Conservation (phyloP, 2,797 vertebrate species). For the Sebastes baramenuke region DNA sequence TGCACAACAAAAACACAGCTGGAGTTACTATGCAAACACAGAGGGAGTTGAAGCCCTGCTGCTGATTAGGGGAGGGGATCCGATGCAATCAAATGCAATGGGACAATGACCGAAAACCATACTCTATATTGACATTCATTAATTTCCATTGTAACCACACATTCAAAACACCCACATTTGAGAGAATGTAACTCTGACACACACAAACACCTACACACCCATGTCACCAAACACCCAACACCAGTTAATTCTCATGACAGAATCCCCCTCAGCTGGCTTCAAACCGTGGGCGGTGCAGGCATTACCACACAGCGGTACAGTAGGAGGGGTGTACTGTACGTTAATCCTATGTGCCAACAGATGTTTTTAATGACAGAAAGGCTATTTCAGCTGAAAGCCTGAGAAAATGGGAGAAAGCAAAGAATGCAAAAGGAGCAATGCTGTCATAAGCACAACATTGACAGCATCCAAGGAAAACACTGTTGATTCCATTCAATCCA, state of each 20-base stretch:
- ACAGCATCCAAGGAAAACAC: constrained; percentile 40
- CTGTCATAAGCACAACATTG: constrained; percentile 36
- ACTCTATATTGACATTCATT: constrained; percentile 2
- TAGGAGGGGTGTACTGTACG: constrained; percentile 64
- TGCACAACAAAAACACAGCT: constrained; percentile 67
- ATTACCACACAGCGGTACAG: constrained; percentile 68
- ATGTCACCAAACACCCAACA: constrained; percentile 50
- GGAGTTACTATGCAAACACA: constrained; percentile 62
- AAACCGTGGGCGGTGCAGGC: constrained; percentile 67
- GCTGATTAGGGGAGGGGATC: constrained; percentile 8
- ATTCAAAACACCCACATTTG: constrained; percentile 25
- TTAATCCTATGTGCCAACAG: constrained; percentile 44
- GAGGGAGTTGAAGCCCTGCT: constrained; percentile 6
- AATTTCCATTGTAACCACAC: constrained; percentile 43
- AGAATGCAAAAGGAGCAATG: constrained; percentile 27
- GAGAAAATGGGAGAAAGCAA: constrained; percentile 31
- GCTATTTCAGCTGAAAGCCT: constrained; percentile 50
- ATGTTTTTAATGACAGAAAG: constrained; percentile 66
- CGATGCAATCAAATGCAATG: not conserved
- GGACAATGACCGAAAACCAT: constrained; percentile 26
- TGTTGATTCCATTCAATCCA: constrained; percentile 21
- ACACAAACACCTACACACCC: constrained; percentile 37
- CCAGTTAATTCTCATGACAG: constrained; percentile 50
- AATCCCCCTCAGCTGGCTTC: constrained; percentile 41
- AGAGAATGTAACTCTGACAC: not conserved